Evolutionary conservation across 2,797 vertebrate species (phyloP).

Genomic region (Acanthurus lineatus): DNA sequence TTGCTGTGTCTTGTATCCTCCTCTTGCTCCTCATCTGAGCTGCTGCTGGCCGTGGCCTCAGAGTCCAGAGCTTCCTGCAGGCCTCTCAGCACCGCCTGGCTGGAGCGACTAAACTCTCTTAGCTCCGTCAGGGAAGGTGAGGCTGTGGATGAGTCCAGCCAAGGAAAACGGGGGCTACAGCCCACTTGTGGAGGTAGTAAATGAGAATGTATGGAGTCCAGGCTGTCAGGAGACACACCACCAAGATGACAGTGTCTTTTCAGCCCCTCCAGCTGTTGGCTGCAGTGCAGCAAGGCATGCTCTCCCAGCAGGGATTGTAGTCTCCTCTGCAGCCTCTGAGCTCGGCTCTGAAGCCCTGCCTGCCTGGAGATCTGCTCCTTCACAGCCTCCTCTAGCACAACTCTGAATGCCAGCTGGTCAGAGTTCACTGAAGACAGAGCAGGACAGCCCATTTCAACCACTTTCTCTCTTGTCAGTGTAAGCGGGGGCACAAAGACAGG

Average conservation of each 20-base stretch:
- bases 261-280: slow-evolving; percentile 89
- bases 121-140: slow-evolving; percentile 78
- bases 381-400: slow-evolving; percentile 74
- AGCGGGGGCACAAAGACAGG: slow-evolving; percentile 74
- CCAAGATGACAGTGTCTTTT: slow-evolving; percentile 69
- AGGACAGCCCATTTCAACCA: background rate
- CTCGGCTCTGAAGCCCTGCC: slow-evolving; percentile 83
- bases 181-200: slow-evolving; percentile 57
- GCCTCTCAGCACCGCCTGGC: slow-evolving; percentile 83
- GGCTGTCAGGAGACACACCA: slow-evolving; percentile 55
- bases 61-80: slow-evolving; percentile 91
- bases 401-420: slow-evolving; percentile 50
- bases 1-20: slow-evolving; percentile 68
- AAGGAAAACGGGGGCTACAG: slow-evolving; percentile 34
- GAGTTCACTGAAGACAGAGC: slow-evolving; percentile 22
- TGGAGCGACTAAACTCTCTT: slow-evolving; percentile 82
- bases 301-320: slow-evolving; percentile 90
- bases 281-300: slow-evolving; percentile 87
- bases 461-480: slow-evolving; percentile 63
- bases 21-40: slow-evolving; percentile 92
- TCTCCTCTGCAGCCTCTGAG: slow-evolving; percentile 86
- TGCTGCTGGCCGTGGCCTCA: slow-evolving; percentile 94
- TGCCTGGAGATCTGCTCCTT: slow-evolving; percentile 87
- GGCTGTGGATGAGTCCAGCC: slow-evolving; percentile 55
- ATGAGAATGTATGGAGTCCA: background rate